phyloP scores from a whole-genome alignment of 1,140 invertebrate species.

The Cryptotermes secundus region DNA sequence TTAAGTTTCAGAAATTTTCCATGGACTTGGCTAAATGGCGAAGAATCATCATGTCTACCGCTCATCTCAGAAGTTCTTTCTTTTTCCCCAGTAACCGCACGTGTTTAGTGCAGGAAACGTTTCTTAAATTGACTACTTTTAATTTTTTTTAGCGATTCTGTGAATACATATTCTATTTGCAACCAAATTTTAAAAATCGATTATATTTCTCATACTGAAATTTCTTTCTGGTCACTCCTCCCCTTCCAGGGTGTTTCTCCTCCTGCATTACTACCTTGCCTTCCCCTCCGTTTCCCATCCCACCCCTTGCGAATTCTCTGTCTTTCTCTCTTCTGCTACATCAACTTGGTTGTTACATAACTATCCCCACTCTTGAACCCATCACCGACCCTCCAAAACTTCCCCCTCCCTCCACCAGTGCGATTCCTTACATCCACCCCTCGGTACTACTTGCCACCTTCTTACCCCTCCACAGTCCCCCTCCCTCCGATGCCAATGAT shows the following conservation, averaged over 20 bases:
- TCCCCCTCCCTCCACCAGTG: neutral
- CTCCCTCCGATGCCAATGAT: neutral
- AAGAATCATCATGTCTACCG: no score
- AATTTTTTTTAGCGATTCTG: no score
- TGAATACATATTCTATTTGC: no score
- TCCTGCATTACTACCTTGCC: neutral
- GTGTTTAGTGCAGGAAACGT: no score
- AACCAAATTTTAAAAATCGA: no score
- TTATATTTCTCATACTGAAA: neutral
- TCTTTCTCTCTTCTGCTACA: neutral
- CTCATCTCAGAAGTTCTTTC: no score
- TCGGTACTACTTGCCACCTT: neutral
- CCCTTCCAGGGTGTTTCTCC: neutral
- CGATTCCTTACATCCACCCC: neutral
- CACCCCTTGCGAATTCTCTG: neutral
- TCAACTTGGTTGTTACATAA: conserved; percentile 12
- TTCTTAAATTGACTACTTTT: no score
- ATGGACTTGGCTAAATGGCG: no score
- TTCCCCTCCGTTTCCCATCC: neutral
- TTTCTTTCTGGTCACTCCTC: neutral
- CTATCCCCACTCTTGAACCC: conserved; percentile 13
- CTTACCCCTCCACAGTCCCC: neutral
- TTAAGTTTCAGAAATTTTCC: no score
- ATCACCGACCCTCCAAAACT: conserved; percentile 16
- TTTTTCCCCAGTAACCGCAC: no score